Percentiles rank a stretch among this genome's conserved stretches.
These are phyloP conservation scores for Xanthostigma xanthostigma DNA, from an alignment of 2,888 invertebrate genomes.

Conservation along the genomic window DNA sequence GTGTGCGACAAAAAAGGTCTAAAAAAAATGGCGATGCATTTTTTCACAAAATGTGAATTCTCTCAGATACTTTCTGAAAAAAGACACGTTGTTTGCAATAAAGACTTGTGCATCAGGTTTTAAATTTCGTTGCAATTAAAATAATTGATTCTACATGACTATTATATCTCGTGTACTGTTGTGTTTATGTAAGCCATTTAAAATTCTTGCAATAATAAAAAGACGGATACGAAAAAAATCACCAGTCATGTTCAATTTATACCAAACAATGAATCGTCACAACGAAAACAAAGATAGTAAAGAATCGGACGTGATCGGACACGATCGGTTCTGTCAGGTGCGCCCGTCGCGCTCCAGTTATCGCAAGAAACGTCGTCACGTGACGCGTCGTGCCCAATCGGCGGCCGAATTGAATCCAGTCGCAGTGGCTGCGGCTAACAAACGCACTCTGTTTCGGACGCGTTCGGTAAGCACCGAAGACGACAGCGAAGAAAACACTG, in stretches of 20 bases:
- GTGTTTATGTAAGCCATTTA: too few relatives aligned
- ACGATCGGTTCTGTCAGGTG: conserved; percentile 65
- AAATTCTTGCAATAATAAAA: background rate
- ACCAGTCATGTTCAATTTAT: conserved; percentile 55
- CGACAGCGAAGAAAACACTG: conserved; percentile 36
- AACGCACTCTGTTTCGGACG: conserved; percentile 42
- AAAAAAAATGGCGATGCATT: too few relatives aligned
- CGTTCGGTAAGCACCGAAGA: conserved; percentile 52
- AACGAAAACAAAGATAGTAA: conserved; percentile 35
- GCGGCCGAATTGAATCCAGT: conserved; percentile 50
- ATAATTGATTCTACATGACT: too few relatives aligned
- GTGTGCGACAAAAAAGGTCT: too few relatives aligned
- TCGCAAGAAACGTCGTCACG: conserved; percentile 34
- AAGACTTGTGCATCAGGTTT: too few relatives aligned
- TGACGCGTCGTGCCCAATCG: conserved; percentile 50
- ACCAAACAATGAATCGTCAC: conserved; percentile 49
- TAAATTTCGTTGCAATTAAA: too few relatives aligned
- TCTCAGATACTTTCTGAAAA: too few relatives aligned
- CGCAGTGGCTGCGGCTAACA: conserved; percentile 46
- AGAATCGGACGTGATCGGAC: conserved; percentile 54
- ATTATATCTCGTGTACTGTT: too few relatives aligned
- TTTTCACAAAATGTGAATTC: too few relatives aligned
- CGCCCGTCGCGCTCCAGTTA: conserved; percentile 34
- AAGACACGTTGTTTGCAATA: too few relatives aligned
- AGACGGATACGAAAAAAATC: background rate